These are phyloP conservation scores for Noctilio leporinus DNA, from an alignment of 2,113 vertebrate genomes.

Conservation along the genomic window DNA sequence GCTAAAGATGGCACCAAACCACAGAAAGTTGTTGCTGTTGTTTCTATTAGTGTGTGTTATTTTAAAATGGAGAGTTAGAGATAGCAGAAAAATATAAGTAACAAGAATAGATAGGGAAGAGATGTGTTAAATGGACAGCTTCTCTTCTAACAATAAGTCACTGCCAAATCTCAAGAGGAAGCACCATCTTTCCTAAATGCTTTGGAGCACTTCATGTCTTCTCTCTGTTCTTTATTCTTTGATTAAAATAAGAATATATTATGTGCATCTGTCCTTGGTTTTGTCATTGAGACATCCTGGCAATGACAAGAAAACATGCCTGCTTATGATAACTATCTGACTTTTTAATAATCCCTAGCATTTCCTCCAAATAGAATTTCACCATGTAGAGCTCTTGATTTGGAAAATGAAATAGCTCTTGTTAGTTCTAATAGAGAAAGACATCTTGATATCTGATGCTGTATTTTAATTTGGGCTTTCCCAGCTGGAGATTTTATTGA, in stretches of 20 bases:
- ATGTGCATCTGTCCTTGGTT: neutral
- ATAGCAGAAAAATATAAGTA: neutral
- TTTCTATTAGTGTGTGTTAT: neutral
- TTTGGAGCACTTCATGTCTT: neutral
- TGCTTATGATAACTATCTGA: neutral
- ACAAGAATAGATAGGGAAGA: neutral
- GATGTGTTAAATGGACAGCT: neutral
- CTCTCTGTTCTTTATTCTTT: constrained; percentile 2
- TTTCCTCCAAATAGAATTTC: constrained; percentile 50
- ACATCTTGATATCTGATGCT: constrained; percentile 57
- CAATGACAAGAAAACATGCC: neutral
- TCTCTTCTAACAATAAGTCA: neutral
- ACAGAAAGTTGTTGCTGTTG: neutral
- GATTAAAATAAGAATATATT: neutral
- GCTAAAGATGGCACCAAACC: neutral
- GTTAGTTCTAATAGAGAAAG: constrained; percentile 52
- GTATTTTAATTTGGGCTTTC: constrained; percentile 59
- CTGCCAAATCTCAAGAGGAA: neutral
- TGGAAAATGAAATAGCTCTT: constrained; percentile 44
- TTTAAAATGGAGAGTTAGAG: neutral
- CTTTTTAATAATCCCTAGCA: neutral
- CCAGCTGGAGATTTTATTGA: constrained; percentile 55
- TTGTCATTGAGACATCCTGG: neutral
- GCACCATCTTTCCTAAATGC: neutral
- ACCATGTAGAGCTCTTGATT: constrained; percentile 30